A percentile compares a stretch with the other conserved stretches of the same genome.
Conservation (phyloP, 2,888 invertebrate genomes). For the Agriotes lineatus region DNA sequence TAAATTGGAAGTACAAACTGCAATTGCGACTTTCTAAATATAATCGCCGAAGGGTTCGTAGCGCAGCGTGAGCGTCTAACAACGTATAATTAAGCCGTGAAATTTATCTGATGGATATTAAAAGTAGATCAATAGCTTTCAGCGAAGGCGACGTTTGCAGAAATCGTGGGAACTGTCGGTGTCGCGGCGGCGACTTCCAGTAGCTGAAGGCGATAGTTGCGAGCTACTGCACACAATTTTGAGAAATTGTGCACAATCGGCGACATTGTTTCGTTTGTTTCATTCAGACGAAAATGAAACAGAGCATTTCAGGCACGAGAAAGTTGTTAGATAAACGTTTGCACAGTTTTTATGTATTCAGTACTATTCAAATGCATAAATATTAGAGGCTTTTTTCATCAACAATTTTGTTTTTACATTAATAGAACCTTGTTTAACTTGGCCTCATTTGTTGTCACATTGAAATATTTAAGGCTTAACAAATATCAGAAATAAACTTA, state of each 20-base stretch:
- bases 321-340: neutral
- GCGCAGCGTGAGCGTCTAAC: neutral
- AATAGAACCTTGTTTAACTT: too few species aligned
- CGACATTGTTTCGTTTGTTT: neutral
- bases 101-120: constrained; percentile 16
- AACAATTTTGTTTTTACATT: too few species aligned
- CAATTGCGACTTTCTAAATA: constrained; percentile 13
- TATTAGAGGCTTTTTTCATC: too few species aligned
- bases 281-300: too few species aligned
- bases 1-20: constrained; percentile 15
- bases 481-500: too few species aligned
- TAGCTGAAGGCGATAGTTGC: neutral
- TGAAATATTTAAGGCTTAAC: too few species aligned
- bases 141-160: neutral
- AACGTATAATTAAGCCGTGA: constrained; percentile 12
- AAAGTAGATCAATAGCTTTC: constrained; percentile 18
- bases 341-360: neutral
- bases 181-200: neutral
- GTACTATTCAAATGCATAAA: too few species aligned
- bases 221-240: constrained; percentile 9
- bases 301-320: neutral
- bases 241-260: neutral
- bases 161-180: constrained; percentile 11
- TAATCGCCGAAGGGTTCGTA: neutral
- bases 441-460: too few species aligned